A percentile compares a stretch with the other conserved stretches of the same genome.
phyloP scores from a whole-genome alignment of 2,888 invertebrate species.

The Amphipyra tragopoginis region DNA sequence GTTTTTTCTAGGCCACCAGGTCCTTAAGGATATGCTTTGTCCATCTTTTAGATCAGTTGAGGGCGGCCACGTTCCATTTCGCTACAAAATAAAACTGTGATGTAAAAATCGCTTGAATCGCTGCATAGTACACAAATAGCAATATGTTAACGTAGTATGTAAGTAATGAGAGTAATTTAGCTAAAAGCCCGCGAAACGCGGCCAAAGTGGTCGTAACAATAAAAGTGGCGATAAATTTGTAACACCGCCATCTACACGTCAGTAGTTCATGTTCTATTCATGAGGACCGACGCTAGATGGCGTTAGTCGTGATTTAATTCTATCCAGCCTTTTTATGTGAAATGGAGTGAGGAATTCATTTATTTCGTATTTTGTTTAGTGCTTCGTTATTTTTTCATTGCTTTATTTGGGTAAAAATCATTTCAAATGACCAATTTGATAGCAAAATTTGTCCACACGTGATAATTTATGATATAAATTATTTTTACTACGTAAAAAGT shows the following conservation, averaged over 20 bases:
- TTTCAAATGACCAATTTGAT: no score
- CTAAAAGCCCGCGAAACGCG: slow-evolving; percentile 81
- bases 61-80: no score
- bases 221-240: slow-evolving; percentile 79
- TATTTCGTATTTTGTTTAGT: slow-evolving; percentile 27
- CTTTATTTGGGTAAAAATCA: no score
- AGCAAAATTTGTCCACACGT: no score
- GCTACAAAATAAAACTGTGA: no score
- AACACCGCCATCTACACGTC: slow-evolving; percentile 79
- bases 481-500: no score
- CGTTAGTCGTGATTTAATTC: slow-evolving; percentile 85
- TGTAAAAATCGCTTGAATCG: slow-evolving; percentile 51
- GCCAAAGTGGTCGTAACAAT: slow-evolving; percentile 79
- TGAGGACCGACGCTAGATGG: slow-evolving; percentile 80
- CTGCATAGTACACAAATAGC: slow-evolving; percentile 44
- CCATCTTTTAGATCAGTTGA: no score
- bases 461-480: no score
- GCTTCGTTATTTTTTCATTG: slow-evolving; percentile 28
- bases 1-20: no score
- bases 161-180: slow-evolving; percentile 82
- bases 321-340: slow-evolving; percentile 51
- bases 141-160: slow-evolving; percentile 74
- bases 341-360: slow-evolving; percentile 46
- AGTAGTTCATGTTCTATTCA: slow-evolving; percentile 81
- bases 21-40: background rate